These are phyloP conservation scores for Hyaena hyaena DNA, from an alignment of 2,113 vertebrate genomes.

Conservation along the genomic window DNA sequence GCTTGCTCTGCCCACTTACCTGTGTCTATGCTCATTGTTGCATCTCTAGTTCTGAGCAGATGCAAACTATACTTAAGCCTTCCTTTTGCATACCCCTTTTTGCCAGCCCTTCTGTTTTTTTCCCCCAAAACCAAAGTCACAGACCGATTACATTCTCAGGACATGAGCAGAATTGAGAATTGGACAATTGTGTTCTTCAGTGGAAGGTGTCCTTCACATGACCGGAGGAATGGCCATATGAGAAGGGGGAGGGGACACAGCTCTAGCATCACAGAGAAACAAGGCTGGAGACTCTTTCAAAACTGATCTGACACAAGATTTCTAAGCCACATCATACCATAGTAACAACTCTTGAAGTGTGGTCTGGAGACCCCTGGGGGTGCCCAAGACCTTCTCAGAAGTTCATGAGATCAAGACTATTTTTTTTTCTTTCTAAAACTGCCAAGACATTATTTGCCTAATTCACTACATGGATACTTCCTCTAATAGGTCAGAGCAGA, in stretches of 20 bases:
- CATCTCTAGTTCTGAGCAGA: background rate
- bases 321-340: background rate
- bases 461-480: background rate
- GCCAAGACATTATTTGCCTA: background rate
- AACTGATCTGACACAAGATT: background rate
- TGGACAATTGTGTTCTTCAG: background rate
- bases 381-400: background rate
- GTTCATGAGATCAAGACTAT: background rate
- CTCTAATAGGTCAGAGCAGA: background rate
- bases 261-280: background rate
- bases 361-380: background rate
- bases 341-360: background rate
- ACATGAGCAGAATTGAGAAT: background rate
- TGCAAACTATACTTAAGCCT: background rate
- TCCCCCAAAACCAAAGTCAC: background rate
- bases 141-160: background rate
- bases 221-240: background rate
- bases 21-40: rapidly evolving
- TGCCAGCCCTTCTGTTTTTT: background rate
- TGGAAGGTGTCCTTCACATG: background rate
- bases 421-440: background rate
- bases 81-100: background rate
- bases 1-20: background rate
- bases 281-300: background rate
- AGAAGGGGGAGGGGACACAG: background rate